These are phyloP conservation scores for Antheraea yamamai DNA, from an alignment of 2,888 invertebrate genomes.

Conservation along the genomic window DNA sequence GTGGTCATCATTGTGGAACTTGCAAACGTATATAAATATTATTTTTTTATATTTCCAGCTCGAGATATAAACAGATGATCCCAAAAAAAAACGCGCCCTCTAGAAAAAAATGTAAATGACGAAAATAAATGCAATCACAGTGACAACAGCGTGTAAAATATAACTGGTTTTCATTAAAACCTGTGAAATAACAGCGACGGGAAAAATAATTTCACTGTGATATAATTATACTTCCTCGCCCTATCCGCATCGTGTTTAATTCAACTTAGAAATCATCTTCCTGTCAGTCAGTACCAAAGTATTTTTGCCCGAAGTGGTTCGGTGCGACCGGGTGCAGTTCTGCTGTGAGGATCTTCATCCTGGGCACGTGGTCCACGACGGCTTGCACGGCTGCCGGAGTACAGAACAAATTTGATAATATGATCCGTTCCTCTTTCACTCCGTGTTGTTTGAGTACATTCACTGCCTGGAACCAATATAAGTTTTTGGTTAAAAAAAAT, in stretches of 20 bases:
- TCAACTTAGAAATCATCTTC: constrained; percentile 34
- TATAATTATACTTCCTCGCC: no score
- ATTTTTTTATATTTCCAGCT: no score
- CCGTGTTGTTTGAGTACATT: constrained; percentile 96
- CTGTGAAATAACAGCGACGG: no score
- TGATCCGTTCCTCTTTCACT: constrained; percentile 96
- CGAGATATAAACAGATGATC: no score
- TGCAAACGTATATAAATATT: no score
- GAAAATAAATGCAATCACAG: no score
- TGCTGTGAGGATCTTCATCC: constrained; percentile 97
- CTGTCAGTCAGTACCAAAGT: constrained; percentile 97
- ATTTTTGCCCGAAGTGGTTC: constrained; percentile 98
- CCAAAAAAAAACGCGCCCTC: no score
- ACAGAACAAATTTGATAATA: constrained; percentile 98
- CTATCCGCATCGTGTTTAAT: background rate
- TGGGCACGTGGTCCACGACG: constrained; percentile 91
- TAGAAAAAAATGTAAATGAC: no score
- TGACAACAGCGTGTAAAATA: no score
- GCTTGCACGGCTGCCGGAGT: constrained; percentile 95
- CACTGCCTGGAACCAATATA: constrained; percentile 85
- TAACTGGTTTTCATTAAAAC: no score
- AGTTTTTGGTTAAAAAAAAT: background rate
- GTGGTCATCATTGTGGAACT: no score
- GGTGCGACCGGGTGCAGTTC: constrained; percentile 97
- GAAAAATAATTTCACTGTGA: no score